These are phyloP conservation scores for Spilarctia lutea DNA, from an alignment of 2,888 invertebrate species.

Conservation along the genomic window DNA sequence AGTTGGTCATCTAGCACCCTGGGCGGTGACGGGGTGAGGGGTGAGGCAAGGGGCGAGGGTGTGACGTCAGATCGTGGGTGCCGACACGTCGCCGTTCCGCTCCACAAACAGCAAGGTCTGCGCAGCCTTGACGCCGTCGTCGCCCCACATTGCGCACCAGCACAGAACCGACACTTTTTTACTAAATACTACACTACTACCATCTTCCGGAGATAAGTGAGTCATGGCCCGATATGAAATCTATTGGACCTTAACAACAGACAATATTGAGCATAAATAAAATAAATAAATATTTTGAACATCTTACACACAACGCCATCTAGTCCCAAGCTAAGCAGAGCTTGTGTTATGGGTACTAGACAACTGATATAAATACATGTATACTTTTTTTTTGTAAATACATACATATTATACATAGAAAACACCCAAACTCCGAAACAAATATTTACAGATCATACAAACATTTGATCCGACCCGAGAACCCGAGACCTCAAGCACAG, in stretches of 20 bases:
- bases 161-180: conserved; percentile 77
- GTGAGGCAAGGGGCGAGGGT: conserved; percentile 34
- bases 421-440: no score
- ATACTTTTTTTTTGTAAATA: no score
- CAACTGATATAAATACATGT: no score
- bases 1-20: conserved; percentile 16
- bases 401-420: no score
- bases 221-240: conserved; percentile 36
- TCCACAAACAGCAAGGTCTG: conserved; percentile 85
- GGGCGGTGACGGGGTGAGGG: conserved; percentile 19
- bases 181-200: conserved; percentile 68
- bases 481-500: no score
- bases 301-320: no score
- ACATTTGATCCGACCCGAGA: no score
- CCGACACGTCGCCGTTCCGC: conserved; percentile 85
- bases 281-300: no score
- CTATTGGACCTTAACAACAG: conserved; percentile 4
- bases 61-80: conserved; percentile 83
- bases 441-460: no score
- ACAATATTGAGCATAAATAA: background rate
- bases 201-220: conserved; percentile 62
- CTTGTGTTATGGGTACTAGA: no score
- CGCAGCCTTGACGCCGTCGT: conserved; percentile 80
- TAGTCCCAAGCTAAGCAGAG: no score
- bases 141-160: conserved; percentile 83